Conservation (phyloP, 2,797 vertebrate genomes). For the Zalophus californianus region DNA sequence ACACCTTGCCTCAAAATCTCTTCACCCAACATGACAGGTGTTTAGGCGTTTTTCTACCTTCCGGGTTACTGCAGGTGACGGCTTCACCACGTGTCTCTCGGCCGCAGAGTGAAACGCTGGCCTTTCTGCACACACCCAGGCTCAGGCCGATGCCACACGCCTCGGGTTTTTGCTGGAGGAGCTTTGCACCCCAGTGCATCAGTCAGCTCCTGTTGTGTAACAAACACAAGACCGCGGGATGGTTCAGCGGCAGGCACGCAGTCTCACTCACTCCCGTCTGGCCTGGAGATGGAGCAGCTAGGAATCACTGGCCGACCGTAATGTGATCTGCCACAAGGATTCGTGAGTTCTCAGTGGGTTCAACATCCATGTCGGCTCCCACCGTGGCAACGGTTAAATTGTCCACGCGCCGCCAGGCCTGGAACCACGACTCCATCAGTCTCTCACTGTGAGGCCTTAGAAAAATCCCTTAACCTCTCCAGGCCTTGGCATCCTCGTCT, state of each 20-base stretch:
- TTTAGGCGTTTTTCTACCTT: background rate
- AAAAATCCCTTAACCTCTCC: background rate
- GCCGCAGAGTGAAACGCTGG: background rate
- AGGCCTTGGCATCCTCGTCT: background rate
- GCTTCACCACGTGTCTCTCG: background rate
- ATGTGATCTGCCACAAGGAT: background rate
- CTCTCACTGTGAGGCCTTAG: background rate
- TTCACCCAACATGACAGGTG: constrained; percentile 49
- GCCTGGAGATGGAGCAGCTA: background rate
- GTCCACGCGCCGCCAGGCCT: background rate
- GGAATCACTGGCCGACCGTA: background rate
- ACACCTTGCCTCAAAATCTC: background rate
- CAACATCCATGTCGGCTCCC: background rate
- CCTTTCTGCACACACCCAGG: background rate
- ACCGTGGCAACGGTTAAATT: background rate
- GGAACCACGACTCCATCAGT: background rate
- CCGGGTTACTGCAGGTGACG: background rate
- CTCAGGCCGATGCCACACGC: background rate
- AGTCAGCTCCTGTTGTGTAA: background rate
- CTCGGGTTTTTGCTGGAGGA: background rate
- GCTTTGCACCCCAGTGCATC: background rate
- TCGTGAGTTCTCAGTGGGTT: background rate
- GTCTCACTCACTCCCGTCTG: background rate
- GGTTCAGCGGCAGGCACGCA: background rate
- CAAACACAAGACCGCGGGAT: background rate